A percentile compares a stretch with the other conserved stretches of the same genome.
Evolutionary conservation across 1,140 invertebrate genomes (phyloP).

Genomic region (Penaeus japonicus): DNA sequence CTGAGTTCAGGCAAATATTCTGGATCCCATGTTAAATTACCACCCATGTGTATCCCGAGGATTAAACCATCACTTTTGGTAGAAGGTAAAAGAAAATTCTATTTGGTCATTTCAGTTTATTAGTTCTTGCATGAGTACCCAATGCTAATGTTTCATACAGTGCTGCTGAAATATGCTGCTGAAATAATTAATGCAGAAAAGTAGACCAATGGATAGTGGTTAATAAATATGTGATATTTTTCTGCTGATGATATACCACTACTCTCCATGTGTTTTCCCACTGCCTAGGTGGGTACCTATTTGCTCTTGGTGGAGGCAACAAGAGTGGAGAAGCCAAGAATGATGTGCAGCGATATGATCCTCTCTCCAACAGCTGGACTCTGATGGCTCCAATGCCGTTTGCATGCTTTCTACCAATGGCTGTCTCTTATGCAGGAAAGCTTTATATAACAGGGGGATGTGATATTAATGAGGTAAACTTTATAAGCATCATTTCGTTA

Average conservation of each 20-base stretch:
- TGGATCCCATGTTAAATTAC: background rate
- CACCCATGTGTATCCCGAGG: constrained; percentile 28
- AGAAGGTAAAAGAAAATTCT: background rate
- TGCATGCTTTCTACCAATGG: constrained; percentile 13
- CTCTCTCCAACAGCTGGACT: constrained; percentile 28
- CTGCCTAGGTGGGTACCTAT: constrained; percentile 21
- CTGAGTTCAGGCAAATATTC: constrained; percentile 24
- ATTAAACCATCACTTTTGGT: constrained; percentile 34
- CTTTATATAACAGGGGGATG: constrained; percentile 28
- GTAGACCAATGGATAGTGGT: too few relatives aligned
- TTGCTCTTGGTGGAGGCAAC: constrained; percentile 34
- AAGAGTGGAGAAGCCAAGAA: background rate
- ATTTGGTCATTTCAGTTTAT: background rate
- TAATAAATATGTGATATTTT: background rate
- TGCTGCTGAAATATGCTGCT: too few relatives aligned
- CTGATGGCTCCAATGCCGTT: constrained; percentile 41
- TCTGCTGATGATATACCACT: background rate
- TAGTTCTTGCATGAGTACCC: background rate
- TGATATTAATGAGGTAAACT: constrained; percentile 24
- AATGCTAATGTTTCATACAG: background rate
- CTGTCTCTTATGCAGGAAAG: constrained; percentile 35
- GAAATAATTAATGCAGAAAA: too few relatives aligned
- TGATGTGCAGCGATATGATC: constrained; percentile 41
- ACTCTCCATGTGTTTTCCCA: background rate
- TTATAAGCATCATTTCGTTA: too few relatives aligned